Base-by-base conservation (phyloP, 2,113 vertebrate genomes). In the Cairina moschata region DNA sequence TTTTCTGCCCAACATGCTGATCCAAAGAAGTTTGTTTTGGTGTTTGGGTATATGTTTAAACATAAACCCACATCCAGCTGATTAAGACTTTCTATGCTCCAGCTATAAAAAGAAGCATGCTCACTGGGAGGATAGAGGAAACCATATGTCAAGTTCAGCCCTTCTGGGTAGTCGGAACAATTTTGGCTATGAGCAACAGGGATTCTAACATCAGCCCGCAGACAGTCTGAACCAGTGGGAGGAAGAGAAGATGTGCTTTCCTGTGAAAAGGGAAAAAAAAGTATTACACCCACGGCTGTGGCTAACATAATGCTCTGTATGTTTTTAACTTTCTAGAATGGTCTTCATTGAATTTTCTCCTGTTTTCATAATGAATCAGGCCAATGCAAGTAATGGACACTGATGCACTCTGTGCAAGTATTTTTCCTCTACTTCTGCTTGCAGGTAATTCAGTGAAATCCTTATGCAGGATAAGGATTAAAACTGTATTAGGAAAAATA, bases 61-160 rank as follows among this genome's bases (percentile, higher is more conserved):
- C 96, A 96, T 88, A 97, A 95, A 96, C 97, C 97, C 98, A 98
- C 97, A 98, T 98, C 97, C 98, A 97, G 96, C 95, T 98, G 97
- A 97, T 98, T 97, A 97, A 97, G 93, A 96, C 96, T 97, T 98
- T 97, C 96, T 96, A 97, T 97, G 96, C 73, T 87, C 67, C 83
- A 83, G 91, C 98, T 98, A 98, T 97, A 97, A 98, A 98, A 98
- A 96, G 97, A 97, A 96, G 60, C 63, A 58, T 89, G 97, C 98
- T 94, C 96, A 99, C 99, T 99, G 76, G 99, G 99, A 88, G 99
- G 98, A 58, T 99, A 99, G 90, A 99, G 98, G 98, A 99, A 99
- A 88, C 96, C 97, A 36, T 63, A 94, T 62, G 94, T 98, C 94
- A 99, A 93, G 90, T 95, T 97, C 91, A 82, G 74, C 54, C 79